A percentile compares a stretch with the other conserved stretches of the same genome.
Evolutionary conservation across 2,113 vertebrate genomes (phyloP).

Genomic region (Lampris megalopsis): DNA sequence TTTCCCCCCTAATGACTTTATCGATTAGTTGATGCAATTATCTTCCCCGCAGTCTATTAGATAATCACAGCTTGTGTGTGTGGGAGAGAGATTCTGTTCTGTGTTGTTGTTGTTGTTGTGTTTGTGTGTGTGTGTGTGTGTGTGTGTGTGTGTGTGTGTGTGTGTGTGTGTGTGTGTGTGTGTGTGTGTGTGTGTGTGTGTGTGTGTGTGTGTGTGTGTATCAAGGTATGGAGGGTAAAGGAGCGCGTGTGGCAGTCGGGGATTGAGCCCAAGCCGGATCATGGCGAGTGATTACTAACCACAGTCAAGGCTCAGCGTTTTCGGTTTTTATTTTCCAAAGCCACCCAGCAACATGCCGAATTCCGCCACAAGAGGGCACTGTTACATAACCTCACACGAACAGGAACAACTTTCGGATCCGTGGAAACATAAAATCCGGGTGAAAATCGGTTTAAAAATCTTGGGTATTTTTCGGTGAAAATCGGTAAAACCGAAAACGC

Average conservation of each 20-base stretch:
- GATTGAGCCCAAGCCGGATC: conserved; percentile 37
- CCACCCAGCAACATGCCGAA: too few relatives aligned
- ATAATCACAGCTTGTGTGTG: conserved; percentile 43
- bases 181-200: conserved; percentile 16
- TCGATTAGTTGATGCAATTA: conserved; percentile 71
- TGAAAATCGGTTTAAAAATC: too few relatives aligned
- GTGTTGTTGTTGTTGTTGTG: neutral
- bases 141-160: neutral
- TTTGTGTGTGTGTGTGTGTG: conserved; percentile 10
- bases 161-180: conserved; percentile 33
- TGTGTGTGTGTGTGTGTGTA: neutral
- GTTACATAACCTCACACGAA: too few relatives aligned
- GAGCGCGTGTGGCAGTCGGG: conserved; percentile 37
- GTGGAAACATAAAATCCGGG: too few relatives aligned
- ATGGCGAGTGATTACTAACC: conserved; percentile 47
- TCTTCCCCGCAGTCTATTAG: conserved; percentile 65
- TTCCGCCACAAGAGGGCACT: too few relatives aligned
- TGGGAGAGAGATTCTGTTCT: conserved; percentile 1
- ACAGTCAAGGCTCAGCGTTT: neutral
- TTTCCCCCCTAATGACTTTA: conserved; percentile 64
- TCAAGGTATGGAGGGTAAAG: conserved; percentile 16
- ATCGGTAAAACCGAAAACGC: too few relatives aligned
- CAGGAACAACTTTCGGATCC: too few relatives aligned
- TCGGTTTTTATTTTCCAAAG: neutral
- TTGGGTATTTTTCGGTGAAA: too few relatives aligned